Evolutionary conservation across 2,113 vertebrate species (phyloP), one percentile per base, ranked within the genome.

Genomic region (Probosciger aterrimus): DNA sequence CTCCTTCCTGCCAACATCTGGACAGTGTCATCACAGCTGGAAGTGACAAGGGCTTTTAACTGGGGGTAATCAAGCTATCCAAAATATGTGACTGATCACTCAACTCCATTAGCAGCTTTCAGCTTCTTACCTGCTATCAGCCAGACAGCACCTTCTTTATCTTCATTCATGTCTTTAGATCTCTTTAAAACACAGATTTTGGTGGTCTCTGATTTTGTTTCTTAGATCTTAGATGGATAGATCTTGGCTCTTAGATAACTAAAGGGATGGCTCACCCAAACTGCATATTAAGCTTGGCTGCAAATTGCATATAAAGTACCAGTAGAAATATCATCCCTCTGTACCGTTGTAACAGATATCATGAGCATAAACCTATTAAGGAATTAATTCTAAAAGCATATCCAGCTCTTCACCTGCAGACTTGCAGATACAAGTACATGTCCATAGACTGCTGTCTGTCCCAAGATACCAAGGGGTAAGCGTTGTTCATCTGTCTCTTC

Each of bases 81-180:
- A 46, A 70, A 64, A 64, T 7, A 75, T 17, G 17, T 1, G 33
- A 25, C 55, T 52, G 33, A 14, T 50, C 43, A 18, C 37, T 75
- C 47, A 69, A 22, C 35, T 43, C 50, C 16, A 10, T 30, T 9
- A 75, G 53, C 69, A 85, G 53, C 55, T 67, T 52, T 35, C 73
- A 73, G 44, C 44, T 78, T 67, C 73, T 59, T 44, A 44, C 37
- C 37, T 27, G 24, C 53, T n/a, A 14, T 20, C 37, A 63, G 13
- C 49, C 17, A 39, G 53, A 37, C 1, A 0, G 14, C 33, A 27
- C 7, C 31, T 44, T 33, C 46, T 22, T 43, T 6, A n/a, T 10
- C 60, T 63, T 30, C 5, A 1, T 15, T 49, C 1, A 0, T n/a
- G 18, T 9, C 53, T 37, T n/a, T 43, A 31, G 25, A 49, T 9